Evolutionary conservation across 2,888 invertebrate species (phyloP).

Genomic region (Eupithecia centaureata): DNA sequence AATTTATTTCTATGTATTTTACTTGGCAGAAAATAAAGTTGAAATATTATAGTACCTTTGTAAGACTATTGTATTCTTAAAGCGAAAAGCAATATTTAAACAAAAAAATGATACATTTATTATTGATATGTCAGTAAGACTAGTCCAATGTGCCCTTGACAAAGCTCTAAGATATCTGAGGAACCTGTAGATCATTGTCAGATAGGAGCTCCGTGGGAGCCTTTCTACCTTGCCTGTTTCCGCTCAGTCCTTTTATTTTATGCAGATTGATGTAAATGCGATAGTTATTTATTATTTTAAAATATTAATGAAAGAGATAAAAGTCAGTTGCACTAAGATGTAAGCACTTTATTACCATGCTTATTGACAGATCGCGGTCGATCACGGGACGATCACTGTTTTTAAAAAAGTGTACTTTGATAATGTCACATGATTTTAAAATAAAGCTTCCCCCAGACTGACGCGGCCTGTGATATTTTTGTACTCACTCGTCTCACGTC

Average conservation of each 20-base stretch:
- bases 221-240: conserved; percentile 53
- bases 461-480: too few species aligned
- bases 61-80: neutral
- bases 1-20: too few species aligned
- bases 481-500: too few species aligned
- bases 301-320: conserved; percentile 34
- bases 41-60: neutral
- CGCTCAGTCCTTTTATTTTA: conserved; percentile 50
- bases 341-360: neutral
- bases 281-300: conserved; percentile 43
- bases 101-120: neutral
- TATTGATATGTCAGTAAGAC: neutral
- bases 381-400: too few species aligned
- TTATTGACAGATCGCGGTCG: neutral
- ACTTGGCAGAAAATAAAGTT: neutral
- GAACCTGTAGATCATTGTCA: conserved; percentile 32
- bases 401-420: too few species aligned
- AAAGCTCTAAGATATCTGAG: conserved; percentile 15
- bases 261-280: conserved; percentile 52
- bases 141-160: neutral
- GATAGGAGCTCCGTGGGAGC: conserved; percentile 55
- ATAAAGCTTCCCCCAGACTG: too few species aligned
- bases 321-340: conserved; percentile 5
- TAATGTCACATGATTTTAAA: too few species aligned
- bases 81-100: neutral